phyloP scores from a whole-genome alignment of 2,888 invertebrate species.

The Candidula unifasciata region DNA sequence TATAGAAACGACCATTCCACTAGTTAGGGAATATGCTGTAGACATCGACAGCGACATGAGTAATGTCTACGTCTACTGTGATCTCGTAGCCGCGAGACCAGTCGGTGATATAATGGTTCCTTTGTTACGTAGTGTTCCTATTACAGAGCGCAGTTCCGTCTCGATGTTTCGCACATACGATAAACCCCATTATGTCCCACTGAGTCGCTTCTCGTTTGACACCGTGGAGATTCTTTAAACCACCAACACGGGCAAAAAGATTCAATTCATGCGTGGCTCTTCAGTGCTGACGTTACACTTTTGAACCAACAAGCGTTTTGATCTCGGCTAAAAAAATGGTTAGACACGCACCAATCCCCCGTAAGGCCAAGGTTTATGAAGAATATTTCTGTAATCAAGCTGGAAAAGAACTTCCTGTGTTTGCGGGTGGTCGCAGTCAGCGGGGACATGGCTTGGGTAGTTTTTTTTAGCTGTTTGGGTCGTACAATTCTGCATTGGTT shows the following conservation, averaged over 20 bases:
- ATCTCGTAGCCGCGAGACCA: not conserved
- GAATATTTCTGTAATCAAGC: not conserved
- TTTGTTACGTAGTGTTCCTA: not conserved
- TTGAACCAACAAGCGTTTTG: not conserved
- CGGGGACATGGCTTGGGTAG: constrained; percentile 2
- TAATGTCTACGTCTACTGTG: too few species aligned
- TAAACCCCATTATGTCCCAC: too few species aligned
- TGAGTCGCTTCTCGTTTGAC: too few species aligned
- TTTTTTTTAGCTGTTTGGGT: constrained; percentile 7
- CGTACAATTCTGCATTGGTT: not conserved
- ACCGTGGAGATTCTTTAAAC: constrained; percentile 33
- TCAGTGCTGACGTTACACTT: constrained; percentile 37
- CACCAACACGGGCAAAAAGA: not conserved
- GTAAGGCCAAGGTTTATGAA: not conserved
- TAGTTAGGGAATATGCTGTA: too few species aligned
- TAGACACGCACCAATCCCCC: not conserved
- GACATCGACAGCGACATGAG: too few species aligned
- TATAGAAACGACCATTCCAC: too few species aligned
- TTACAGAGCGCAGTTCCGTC: not conserved
- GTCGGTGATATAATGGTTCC: not conserved
- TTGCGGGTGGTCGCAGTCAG: not conserved
- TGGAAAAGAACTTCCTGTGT: not conserved
- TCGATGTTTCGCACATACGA: constrained; percentile 2
- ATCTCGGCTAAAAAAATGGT: too few species aligned
- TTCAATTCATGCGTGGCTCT: constrained; percentile 27